Evolutionary conservation across 92 coral and sea anemone species (phyloP).

Genomic region (Bergia sp.): DNA sequence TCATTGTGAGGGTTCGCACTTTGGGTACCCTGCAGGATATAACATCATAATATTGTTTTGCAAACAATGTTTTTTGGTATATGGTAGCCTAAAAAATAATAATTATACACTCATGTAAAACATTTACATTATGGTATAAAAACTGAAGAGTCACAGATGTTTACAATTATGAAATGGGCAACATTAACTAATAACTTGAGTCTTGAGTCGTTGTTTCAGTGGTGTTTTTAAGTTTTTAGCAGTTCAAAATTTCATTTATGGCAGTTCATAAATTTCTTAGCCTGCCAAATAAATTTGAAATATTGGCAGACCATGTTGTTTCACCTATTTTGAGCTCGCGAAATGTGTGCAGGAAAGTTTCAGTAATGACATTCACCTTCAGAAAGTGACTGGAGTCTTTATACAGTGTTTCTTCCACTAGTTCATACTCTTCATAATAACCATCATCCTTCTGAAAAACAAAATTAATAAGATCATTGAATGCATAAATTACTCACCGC

Average conservation of each 20-base stretch:
- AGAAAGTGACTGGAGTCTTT: constrained; percentile 98
- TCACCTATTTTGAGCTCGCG: background rate
- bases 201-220: too few relatives aligned
- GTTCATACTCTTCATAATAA: constrained; percentile 78
- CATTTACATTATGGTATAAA: too few relatives aligned
- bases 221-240: too few relatives aligned
- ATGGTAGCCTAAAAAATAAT: background rate
- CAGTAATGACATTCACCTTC: constrained; percentile 66
- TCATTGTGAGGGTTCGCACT: constrained; percentile 99
- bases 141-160: too few relatives aligned
- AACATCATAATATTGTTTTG: background rate
- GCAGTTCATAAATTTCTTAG: too few relatives aligned
- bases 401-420: constrained; percentile 79
- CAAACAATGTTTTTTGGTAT: background rate
- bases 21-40: constrained; percentile 83
- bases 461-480: background rate
- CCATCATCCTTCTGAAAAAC: constrained; percentile 68
- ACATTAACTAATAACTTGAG: too few relatives aligned
- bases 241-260: too few relatives aligned
- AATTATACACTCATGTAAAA: background rate
- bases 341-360: background rate
- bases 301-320: background rate
- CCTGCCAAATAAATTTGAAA: too few relatives aligned
- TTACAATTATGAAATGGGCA: too few relatives aligned
- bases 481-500: background rate